Evolutionary conservation across 2,888 invertebrate genomes (phyloP).

Genomic region (Apeira syringaria): DNA sequence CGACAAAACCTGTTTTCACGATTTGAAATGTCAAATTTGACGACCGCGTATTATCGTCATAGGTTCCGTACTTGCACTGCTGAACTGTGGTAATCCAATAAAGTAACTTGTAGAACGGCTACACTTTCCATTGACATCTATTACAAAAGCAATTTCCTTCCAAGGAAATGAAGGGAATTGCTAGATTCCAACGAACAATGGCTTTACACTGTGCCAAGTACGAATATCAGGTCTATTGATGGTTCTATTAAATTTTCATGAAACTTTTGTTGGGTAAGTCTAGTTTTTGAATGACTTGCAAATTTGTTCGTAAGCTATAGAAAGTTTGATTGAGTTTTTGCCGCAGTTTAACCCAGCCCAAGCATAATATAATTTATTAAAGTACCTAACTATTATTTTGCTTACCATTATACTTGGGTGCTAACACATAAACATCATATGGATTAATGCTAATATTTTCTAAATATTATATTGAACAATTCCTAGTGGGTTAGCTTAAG

Average conservation of each 20-base stretch:
- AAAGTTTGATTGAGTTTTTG: conserved; percentile 7
- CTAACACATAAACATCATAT: too few relatives aligned
- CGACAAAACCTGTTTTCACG: too few relatives aligned
- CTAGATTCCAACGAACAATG: conserved; percentile 47
- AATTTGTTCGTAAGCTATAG: not conserved
- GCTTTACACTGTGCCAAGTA: conserved; percentile 41
- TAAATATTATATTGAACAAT: too few relatives aligned
- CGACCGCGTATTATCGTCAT: too few relatives aligned
- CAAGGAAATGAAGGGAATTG: conserved; percentile 65
- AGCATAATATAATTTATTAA: too few relatives aligned
- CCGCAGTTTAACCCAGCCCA: not conserved
- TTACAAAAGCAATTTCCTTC: conserved; percentile 65
- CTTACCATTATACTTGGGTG: too few relatives aligned
- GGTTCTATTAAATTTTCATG: conserved; percentile 26
- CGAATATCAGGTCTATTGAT: conserved; percentile 38
- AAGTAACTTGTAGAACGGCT: conserved; percentile 33
- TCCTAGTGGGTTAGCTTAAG: too few relatives aligned
- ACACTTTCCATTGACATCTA: conserved; percentile 38
- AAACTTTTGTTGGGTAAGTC: conserved; percentile 4
- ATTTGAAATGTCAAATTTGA: too few relatives aligned
- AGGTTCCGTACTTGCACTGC: too few relatives aligned
- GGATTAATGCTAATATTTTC: too few relatives aligned
- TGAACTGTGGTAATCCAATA: conserved; percentile 18
- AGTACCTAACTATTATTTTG: too few relatives aligned
- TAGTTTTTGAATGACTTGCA: conserved; percentile 11